Base-by-base conservation (phyloP, 2,888 invertebrate genomes). In the Horisme vitalbata region DNA sequence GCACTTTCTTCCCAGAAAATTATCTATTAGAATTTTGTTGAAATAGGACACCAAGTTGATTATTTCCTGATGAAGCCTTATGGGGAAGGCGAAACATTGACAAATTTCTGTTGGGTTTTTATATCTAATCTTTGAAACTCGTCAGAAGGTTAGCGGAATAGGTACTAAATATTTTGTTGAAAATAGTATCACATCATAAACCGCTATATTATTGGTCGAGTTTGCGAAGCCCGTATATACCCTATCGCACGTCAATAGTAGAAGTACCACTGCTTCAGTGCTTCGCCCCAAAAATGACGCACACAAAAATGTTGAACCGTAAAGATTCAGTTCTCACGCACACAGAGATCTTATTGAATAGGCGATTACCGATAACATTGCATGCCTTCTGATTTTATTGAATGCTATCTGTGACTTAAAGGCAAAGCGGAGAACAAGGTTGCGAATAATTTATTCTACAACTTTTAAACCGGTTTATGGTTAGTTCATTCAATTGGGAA, bases 181-280 rank as follows among this genome's bases (percentile, higher is more conserved):
- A n/a, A n/a, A n/a, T n/a, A n/a, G n/a, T n/a, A n/a, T n/a, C n/a
- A n/a, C n/a, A n/a, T n/a, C n/a, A n/a, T n/a, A n/a, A n/a, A n/a
- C n/a, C n/a, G n/a, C n/a, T n/a, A n/a, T n/a, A n/a, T n/a, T n/a
- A n/a, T n/a, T n/a, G n/a, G n/a, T n/a, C n/a, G n/a, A n/a, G n/a
- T n/a, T n/a, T n/a, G n/a, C n/a, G n/a, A n/a, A n/a, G n/a, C n/a
- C n/a, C n/a, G n/a, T n/a, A n/a, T n/a, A n/a, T n/a, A n/a, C n/a
- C n/a, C n/a, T n/a, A n/a, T n/a, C n/a, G n/a, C n/a, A n/a, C 31
- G 33, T 52, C 52, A 52, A 45, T 50, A 44, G 37, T 52, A 44
- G 43, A 41, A 52, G 24, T 11, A 48, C 9, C 31, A 38, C 27
- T 41, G 31, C 33, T 46, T 37, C 15, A 18, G 6, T 6, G 4